Conservation (phyloP, 2,888 invertebrate genomes). For the Lasioglossum morio region DNA sequence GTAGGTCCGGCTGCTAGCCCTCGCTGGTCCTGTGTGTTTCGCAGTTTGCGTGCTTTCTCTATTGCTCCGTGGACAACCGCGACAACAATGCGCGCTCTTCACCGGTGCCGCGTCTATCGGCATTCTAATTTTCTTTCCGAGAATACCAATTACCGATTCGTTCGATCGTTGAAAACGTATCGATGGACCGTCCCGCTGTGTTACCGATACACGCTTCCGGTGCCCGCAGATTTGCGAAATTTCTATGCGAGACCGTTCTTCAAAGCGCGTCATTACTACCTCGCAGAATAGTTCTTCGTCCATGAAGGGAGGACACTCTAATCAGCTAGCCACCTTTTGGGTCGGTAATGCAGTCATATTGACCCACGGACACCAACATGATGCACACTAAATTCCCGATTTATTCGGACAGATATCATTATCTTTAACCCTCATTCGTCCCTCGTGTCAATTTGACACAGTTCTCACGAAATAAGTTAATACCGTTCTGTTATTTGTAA, state of each 20-base stretch:
- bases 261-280: not conserved
- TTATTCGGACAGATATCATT: not conserved
- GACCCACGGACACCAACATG: not conserved
- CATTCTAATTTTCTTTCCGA: conserved; percentile 57
- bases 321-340: not conserved
- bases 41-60: conserved; percentile 34
- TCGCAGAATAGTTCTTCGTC: not conserved
- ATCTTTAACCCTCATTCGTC: not conserved
- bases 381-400: not conserved
- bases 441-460: too few relatives aligned
- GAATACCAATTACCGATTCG: conserved; percentile 61
- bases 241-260: not conserved
- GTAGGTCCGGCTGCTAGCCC: conserved; percentile 27
- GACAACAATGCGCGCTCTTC: conserved; percentile 57
- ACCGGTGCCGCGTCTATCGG: conserved; percentile 44
- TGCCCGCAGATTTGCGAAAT: not conserved
- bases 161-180: conserved; percentile 38
- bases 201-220: not conserved
- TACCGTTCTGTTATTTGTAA: too few relatives aligned
- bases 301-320: not conserved
- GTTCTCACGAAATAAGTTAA: too few relatives aligned
- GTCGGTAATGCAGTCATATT: not conserved
- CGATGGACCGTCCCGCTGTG: not conserved
- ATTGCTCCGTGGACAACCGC: conserved; percentile 36
- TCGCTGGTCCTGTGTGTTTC: not conserved